Conservation (phyloP, 2,888 invertebrate genomes). For the Pyrrhia umbra region DNA sequence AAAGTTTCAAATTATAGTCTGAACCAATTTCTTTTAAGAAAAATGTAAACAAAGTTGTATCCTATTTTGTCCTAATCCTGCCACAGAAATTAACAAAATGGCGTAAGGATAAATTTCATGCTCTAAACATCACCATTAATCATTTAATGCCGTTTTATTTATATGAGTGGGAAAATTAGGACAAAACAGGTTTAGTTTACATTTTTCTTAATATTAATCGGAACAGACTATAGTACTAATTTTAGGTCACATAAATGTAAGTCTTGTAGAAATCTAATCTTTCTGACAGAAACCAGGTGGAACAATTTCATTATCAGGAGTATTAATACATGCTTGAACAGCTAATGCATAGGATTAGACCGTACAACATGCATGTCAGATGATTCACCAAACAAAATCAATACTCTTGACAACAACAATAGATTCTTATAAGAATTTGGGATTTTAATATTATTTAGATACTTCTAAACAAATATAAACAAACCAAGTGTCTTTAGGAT, state of each 20-base stretch:
- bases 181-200: too few species aligned
- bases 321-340: background rate
- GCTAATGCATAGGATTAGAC: background rate
- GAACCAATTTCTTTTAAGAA: too few species aligned
- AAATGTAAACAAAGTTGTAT: too few species aligned
- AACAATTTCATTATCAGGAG: background rate
- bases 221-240: background rate
- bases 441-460: constrained; percentile 1
- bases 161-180: too few species aligned
- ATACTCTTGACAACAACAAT: constrained; percentile 36
- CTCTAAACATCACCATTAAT: too few species aligned
- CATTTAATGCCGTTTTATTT: too few species aligned
- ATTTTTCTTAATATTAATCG: too few species aligned
- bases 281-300: background rate
- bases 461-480: background rate
- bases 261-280: background rate
- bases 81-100: too few species aligned
- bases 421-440: constrained; percentile 40
- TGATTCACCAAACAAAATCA: constrained; percentile 43
- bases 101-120: too few species aligned
- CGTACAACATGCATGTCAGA: background rate
- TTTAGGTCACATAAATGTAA: background rate
- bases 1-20: too few species aligned
- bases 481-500: background rate
- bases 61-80: too few species aligned